Percentiles rank a stretch among this genome's conserved stretches.
These are phyloP conservation scores for Myocastor coypus DNA, from an alignment of 2,113 vertebrate genomes.

Conservation along the genomic window DNA sequence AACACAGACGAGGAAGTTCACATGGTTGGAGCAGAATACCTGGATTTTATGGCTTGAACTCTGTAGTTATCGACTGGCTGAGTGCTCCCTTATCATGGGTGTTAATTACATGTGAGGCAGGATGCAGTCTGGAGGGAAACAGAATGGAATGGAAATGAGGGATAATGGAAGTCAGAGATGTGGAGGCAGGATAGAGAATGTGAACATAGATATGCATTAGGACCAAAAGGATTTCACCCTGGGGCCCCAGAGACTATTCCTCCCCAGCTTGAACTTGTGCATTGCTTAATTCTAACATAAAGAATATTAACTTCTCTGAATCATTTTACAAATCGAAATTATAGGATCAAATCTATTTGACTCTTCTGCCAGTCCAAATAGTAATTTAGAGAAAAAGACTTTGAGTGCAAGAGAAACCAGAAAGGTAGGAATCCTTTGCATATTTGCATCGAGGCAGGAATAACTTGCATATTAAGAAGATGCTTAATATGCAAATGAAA, in stretches of 20 bases:
- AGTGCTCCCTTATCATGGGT: constrained; percentile 43
- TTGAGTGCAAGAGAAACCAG: background rate
- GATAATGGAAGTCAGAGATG: constrained; percentile 36
- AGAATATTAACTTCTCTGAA: background rate
- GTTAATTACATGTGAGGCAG: constrained; percentile 72
- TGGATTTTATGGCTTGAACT: constrained; percentile 70
- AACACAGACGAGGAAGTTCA: constrained; percentile 25
- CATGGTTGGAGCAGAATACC: constrained; percentile 20
- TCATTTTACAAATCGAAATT: constrained; percentile 41
- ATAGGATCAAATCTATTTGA: constrained; percentile 25
- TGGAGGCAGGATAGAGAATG: constrained; percentile 16
- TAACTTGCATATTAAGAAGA: background rate
- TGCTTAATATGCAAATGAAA: background rate
- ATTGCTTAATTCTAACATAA: background rate
- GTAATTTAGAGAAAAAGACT: constrained; percentile 55
- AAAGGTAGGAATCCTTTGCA: background rate
- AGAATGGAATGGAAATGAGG: constrained; percentile 39
- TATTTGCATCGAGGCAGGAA: no score
- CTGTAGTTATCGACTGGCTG: constrained; percentile 59
- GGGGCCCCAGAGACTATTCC: background rate
- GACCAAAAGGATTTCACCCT: constrained; percentile 2
- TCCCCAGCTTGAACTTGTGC: background rate
- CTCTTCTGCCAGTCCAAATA: background rate
- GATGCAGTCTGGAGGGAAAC: constrained; percentile 50
- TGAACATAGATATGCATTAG: constrained; percentile 28